Percentiles rank a stretch among this genome's conserved stretches.
These are phyloP conservation scores for Shinisaurus crocodilurus DNA, from an alignment of 2,113 vertebrate genomes.

Conservation along the genomic window DNA sequence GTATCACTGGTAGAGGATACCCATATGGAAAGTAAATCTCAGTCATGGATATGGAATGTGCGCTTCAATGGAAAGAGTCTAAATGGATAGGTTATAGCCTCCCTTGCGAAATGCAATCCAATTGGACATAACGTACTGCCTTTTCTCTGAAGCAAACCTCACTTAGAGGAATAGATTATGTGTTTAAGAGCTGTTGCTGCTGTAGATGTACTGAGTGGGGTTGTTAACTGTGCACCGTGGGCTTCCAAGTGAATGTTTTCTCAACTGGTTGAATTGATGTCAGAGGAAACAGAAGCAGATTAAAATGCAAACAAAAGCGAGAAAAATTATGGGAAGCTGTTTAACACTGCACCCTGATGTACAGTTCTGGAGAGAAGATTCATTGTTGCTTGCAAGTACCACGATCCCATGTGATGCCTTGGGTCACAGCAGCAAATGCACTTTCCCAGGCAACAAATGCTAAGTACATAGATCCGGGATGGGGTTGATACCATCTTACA, in stretches of 20 bases:
- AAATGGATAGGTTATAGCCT: conserved; percentile 13
- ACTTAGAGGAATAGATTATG: conserved; percentile 59
- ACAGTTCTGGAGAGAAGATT: neutral
- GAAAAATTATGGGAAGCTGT: neutral
- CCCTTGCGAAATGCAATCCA: conserved; percentile 45
- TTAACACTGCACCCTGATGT: conserved; percentile 2
- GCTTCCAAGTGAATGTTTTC: neutral
- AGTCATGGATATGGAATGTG: conserved; percentile 8
- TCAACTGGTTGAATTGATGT: conserved; percentile 19
- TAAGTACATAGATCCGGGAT: conserved; percentile 18
- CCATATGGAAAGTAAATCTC: conserved; percentile 35
- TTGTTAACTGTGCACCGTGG: conserved; percentile 41
- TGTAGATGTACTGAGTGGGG: conserved; percentile 52
- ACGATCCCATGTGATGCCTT: neutral
- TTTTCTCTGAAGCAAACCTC: conserved; percentile 37
- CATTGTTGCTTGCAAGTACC: neutral
- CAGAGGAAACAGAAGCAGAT: conserved; percentile 19
- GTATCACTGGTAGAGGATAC: neutral
- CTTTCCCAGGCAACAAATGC: conserved; percentile 25
- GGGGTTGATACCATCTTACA: neutral
- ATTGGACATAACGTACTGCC: conserved; percentile 57
- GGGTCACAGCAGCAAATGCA: conserved; percentile 17
- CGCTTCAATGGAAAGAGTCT: conserved; percentile 42
- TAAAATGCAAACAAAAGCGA: neutral
- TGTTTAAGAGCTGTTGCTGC: conserved; percentile 36